Conservation (phyloP, 2,797 vertebrate genomes). For the Lutra lutra region DNA sequence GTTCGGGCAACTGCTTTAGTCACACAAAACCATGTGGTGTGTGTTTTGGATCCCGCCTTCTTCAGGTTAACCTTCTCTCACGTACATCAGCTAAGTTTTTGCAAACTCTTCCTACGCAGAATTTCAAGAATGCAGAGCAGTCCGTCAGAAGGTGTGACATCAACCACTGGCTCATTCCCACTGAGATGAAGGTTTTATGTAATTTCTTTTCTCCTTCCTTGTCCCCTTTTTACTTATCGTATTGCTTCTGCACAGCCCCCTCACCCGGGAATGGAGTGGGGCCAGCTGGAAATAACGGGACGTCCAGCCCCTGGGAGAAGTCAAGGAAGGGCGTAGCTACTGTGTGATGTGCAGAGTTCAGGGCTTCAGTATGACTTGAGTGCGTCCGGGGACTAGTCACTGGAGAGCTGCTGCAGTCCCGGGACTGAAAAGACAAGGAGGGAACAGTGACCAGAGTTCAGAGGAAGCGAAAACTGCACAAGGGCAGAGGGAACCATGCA, state of each 20-base stretch:
- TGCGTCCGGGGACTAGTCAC: background rate
- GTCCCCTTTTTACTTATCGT: accelerated
- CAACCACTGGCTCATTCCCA: no score
- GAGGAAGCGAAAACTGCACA: background rate
- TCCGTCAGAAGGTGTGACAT: background rate
- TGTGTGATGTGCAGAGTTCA: background rate
- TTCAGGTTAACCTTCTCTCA: accelerated
- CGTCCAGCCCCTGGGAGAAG: background rate
- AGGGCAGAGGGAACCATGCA: background rate
- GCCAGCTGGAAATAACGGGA: background rate
- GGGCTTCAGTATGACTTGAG: background rate
- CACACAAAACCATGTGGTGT: accelerated
- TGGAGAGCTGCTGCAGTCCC: no score
- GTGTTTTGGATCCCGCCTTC: accelerated
- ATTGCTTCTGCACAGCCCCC: accelerated
- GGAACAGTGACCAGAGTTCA: background rate
- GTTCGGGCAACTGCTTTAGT: accelerated
- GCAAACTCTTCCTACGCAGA: background rate
- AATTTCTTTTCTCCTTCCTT: background rate
- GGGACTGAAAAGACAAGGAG: background rate
- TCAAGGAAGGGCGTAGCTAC: background rate
- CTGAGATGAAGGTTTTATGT: background rate
- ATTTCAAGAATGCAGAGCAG: background rate
- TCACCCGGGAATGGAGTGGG: accelerated
- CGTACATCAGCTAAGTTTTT: no score